Evolutionary conservation across 2,888 invertebrate genomes (phyloP).

Genomic region (Philereme transversata): DNA sequence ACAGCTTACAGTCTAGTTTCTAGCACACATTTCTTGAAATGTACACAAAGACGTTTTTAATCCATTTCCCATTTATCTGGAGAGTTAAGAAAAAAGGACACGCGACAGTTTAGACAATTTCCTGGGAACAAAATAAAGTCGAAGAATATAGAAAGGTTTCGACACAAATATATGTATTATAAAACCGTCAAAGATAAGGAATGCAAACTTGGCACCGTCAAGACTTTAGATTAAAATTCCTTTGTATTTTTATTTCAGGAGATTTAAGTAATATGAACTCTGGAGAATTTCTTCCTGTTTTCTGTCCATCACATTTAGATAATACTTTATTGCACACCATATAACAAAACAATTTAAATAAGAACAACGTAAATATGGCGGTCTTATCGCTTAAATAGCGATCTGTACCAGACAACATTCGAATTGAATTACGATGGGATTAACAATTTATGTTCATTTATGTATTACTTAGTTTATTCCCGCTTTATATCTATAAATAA

Average conservation of each 20-base stretch:
- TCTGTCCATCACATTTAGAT: too few relatives aligned
- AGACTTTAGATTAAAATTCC: constrained; percentile 57
- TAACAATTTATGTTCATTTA: too few relatives aligned
- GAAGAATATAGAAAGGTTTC: constrained; percentile 39
- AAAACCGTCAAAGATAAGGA: constrained; percentile 56
- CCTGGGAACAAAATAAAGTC: constrained; percentile 16
- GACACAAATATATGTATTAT: constrained; percentile 56
- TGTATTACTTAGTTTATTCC: too few relatives aligned
- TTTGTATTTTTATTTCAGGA: constrained; percentile 35
- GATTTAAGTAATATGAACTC: constrained; percentile 14
- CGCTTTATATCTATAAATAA: too few relatives aligned
- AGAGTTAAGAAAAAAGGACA: constrained; percentile 8
- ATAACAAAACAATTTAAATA: too few relatives aligned
- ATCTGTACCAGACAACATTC: too few relatives aligned
- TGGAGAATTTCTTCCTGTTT: too few relatives aligned
- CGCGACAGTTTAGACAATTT: constrained; percentile 9
- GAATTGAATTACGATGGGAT: too few relatives aligned
- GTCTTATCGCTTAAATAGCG: too few relatives aligned
- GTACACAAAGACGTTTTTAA: constrained; percentile 4
- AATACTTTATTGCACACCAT: too few relatives aligned
- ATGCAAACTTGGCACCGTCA: constrained; percentile 58
- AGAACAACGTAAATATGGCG: too few relatives aligned
- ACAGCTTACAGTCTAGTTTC: neutral
- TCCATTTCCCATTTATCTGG: constrained; percentile 9
- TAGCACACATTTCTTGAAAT: neutral